Percentiles rank a stretch among this genome's conserved stretches.
These are phyloP conservation scores for Oncorhynchus gorbuscha DNA, from an alignment of 2,113 vertebrate species.

Conservation along the genomic window DNA sequence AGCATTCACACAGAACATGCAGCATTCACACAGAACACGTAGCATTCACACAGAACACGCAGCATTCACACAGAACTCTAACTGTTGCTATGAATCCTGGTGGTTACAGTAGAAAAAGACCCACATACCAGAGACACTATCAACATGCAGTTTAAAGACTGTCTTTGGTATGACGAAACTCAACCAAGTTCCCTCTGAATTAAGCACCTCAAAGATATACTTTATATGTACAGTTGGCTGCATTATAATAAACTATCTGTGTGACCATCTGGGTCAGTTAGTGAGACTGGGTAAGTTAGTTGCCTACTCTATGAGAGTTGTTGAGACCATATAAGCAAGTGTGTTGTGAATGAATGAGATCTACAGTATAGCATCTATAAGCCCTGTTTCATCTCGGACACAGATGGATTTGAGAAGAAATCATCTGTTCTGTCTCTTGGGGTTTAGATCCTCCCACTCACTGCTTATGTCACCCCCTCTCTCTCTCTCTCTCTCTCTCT, in stretches of 20 bases:
- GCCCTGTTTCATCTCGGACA: background rate
- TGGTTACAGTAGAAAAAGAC: background rate
- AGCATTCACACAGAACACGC: too few relatives aligned
- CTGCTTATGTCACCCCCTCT: background rate
- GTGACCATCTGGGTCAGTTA: background rate
- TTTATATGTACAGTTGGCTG: background rate
- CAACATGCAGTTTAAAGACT: background rate
- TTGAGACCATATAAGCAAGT: background rate
- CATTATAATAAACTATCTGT: background rate
- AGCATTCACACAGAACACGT: too few relatives aligned
- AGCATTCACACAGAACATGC: too few relatives aligned
- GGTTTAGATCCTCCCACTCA: background rate
- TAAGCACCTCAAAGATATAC: background rate
- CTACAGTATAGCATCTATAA: background rate
- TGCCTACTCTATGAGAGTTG: background rate
- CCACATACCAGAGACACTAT: background rate
- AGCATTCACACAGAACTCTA: background rate
- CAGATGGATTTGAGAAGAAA: background rate
- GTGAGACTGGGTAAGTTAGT: background rate
- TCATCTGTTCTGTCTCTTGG: background rate
- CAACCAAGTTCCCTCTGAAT: too few relatives aligned
- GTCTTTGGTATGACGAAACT: background rate
- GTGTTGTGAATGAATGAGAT: background rate
- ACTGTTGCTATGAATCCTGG: background rate
- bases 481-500: background rate